Base-by-base conservation (phyloP, 2,888 invertebrate genomes). In the Ophioninae sp. region DNA sequence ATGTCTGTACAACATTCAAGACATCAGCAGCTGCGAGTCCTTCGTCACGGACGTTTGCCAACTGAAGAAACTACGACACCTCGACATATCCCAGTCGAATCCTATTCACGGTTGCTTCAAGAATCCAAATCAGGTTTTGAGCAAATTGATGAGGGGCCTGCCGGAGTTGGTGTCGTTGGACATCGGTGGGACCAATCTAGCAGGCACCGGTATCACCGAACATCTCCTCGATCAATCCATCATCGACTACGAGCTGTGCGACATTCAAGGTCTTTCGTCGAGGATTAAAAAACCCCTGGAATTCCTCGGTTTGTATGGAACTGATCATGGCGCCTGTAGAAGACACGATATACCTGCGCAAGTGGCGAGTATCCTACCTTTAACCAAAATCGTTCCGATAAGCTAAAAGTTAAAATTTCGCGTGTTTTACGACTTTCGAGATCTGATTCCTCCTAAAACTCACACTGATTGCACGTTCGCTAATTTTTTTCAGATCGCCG, bases 141-240 rank as follows among this genome's bases (percentile, higher is more conserved):
- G 95, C 30, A 94, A 94, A 87, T 93, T 99, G 57, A 95, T 98
- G 13, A 94, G 94, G 73, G 95, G 94, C 90, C 94, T 99, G 88
- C 96, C 97, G 0, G 93, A 95, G 73, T 93, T 99, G 82, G 95
- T 95, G 62, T 97, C 97, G 37, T 93, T 99, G 88, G 99, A 99
- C 93, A 98, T 99, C 91, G 98, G 99, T 5, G 98, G 98, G 17
- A 99, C 99, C 21, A 99, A 99, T 94, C 94, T 99, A 86, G 98
- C 98, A 61, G 98, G 98, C 17, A 95, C 95, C 76, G 97, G 97
- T 68, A 96, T 96, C 39, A 96, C 96, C 17, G 94, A 94, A 90
- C 93, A 93, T 84, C 92, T 92, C 68, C 70, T 86, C 6, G 87
- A 88, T 17, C 77, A 72, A 65, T 20, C 67, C 6, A 50, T 72